phyloP scores from a whole-genome alignment of 2,113 vertebrate species.

The Hyperoodon ampullatus region DNA sequence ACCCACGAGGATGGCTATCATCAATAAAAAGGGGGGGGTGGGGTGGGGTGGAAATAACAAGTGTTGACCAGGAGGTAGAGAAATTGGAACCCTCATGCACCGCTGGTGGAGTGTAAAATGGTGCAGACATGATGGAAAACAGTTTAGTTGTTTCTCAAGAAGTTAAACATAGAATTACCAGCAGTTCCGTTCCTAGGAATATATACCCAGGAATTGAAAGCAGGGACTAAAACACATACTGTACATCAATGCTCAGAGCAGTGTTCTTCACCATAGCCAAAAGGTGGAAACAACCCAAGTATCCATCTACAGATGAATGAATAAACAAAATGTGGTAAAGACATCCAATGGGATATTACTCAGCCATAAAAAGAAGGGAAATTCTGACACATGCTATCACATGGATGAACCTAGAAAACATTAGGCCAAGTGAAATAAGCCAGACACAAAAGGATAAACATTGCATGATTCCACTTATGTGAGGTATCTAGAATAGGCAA shows the following conservation, averaged over 20 bases:
- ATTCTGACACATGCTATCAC: neutral
- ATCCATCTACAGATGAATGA: neutral
- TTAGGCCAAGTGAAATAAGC: neutral
- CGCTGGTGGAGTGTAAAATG: accelerated
- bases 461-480: accelerated
- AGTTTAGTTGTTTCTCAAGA: no score
- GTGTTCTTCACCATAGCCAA: neutral
- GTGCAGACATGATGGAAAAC: neutral
- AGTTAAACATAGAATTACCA: neutral
- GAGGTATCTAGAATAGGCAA: neutral
- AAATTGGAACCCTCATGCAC: accelerated
- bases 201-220: neutral
- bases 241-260: neutral
- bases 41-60: neutral
- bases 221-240: no score
- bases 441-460: neutral
- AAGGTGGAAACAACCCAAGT: neutral
- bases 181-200: neutral
- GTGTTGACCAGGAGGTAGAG: neutral
- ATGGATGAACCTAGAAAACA: neutral
- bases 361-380: neutral
- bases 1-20: neutral
- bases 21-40: neutral
- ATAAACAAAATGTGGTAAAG: neutral
- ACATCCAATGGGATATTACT: neutral